Conservation (phyloP, 2,888 invertebrate species). For the Cantharis nigra region DNA sequence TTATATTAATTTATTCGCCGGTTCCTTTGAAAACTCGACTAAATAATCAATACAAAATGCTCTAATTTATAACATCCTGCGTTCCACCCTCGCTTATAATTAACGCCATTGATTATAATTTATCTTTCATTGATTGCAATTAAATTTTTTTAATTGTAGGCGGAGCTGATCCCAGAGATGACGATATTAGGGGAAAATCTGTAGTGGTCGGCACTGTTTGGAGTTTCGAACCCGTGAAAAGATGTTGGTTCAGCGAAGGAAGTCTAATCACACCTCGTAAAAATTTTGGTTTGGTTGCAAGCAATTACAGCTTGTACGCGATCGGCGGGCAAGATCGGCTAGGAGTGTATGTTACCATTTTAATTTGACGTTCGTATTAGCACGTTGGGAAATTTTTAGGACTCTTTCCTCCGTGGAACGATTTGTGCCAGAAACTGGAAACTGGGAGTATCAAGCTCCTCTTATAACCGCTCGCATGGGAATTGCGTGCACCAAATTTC, state of each 20-base stretch:
- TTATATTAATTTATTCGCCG: not conserved
- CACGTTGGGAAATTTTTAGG: constrained; percentile 46
- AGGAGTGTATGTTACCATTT: constrained; percentile 51
- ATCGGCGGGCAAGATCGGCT: constrained; percentile 72
- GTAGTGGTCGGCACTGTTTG: constrained; percentile 67
- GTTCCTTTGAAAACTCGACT: not conserved
- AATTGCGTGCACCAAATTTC: constrained; percentile 64
- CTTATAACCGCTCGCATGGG: constrained; percentile 67
- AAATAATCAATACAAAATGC: not conserved
- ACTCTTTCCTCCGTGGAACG: constrained; percentile 66
- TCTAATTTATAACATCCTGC: not conserved
- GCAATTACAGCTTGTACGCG: constrained; percentile 68
- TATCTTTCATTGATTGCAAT: not conserved
- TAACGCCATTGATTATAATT: not conserved
- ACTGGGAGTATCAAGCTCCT: constrained; percentile 64
- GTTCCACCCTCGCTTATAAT: not conserved
- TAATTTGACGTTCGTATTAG: not conserved
- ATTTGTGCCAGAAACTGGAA: constrained; percentile 62
- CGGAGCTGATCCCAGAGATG: constrained; percentile 68
- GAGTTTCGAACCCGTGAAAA: constrained; percentile 69
- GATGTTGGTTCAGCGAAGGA: constrained; percentile 68
- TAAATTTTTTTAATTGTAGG: constrained; percentile 54
- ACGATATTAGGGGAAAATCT: constrained; percentile 61
- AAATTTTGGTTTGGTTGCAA: constrained; percentile 72
- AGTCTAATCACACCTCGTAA: constrained; percentile 65